Conservation (phyloP, 2,113 vertebrate species). For the Glareola pratincola region DNA sequence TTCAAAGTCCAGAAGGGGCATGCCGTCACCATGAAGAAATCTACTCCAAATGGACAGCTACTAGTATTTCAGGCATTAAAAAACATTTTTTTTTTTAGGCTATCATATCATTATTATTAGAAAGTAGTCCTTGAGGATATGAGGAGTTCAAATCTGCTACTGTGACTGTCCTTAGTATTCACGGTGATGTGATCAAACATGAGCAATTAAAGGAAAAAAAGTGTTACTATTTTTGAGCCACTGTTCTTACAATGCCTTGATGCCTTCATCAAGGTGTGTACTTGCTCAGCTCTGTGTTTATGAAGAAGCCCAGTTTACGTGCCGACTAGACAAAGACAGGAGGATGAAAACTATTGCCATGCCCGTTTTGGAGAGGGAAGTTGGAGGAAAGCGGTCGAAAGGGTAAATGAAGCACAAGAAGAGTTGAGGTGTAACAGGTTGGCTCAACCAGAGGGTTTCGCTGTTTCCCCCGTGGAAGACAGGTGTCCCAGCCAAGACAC, state of each 20-base stretch:
- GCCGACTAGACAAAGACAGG: not conserved
- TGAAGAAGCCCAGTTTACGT: rapidly evolving
- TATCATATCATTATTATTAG: not conserved
- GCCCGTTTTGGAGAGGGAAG: not conserved
- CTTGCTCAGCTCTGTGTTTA: not conserved
- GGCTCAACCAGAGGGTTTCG: not conserved
- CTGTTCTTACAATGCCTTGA: not conserved
- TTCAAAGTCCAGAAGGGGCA: not conserved
- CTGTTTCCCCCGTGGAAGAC: not conserved
- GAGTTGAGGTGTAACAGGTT: not conserved
- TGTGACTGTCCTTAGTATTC: not conserved
- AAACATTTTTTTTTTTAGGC: not conserved
- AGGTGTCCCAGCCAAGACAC: not conserved
- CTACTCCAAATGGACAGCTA: not conserved
- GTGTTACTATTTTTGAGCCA: not conserved
- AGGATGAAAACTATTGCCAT: not conserved
- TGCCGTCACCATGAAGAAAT: not conserved
- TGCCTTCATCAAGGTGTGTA: not conserved
- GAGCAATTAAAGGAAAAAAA: not conserved
- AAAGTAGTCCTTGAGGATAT: not conserved
- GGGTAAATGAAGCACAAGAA: not conserved
- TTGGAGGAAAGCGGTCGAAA: not conserved
- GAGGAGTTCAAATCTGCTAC: not conserved
- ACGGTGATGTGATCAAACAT: not conserved
- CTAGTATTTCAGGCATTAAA: not conserved